These are phyloP conservation scores for Oegoconia quadripuncta DNA, from an alignment of 2,888 invertebrate genomes.

Conservation along the genomic window DNA sequence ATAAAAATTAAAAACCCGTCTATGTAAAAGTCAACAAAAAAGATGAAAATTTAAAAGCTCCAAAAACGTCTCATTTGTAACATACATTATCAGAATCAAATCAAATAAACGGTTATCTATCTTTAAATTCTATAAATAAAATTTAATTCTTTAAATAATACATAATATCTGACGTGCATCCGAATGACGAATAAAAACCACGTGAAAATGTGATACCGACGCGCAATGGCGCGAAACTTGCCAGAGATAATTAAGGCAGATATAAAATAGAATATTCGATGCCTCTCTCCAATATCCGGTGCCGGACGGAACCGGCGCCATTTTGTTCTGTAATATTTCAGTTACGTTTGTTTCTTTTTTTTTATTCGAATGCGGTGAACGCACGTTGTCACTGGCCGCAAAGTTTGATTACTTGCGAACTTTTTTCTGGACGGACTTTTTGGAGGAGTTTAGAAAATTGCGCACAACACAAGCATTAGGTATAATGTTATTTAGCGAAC, in stretches of 20 bases:
- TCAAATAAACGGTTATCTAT: too few species aligned
- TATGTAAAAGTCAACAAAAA: too few species aligned
- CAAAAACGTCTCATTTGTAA: too few species aligned
- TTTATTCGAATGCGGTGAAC: conserved; percentile 15
- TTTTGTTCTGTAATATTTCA: conserved; percentile 48
- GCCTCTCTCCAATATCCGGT: conserved; percentile 57
- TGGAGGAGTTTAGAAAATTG: conserved; percentile 1
- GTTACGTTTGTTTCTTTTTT: conserved; percentile 29
- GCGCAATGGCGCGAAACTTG: conserved; percentile 51
- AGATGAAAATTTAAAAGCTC: too few species aligned
- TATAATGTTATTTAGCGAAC: too few species aligned
- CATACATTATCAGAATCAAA: too few species aligned
- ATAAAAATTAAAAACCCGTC: too few species aligned
- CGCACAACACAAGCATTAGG: too few species aligned
- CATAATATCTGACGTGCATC: background rate
- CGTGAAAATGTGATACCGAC: conserved; percentile 22
- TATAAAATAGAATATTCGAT: conserved; percentile 69
- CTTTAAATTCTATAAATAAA: too few species aligned
- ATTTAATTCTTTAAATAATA: background rate
- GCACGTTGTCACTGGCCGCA: conserved; percentile 8
- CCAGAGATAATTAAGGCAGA: conserved; percentile 69
- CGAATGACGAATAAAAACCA: conserved; percentile 3
- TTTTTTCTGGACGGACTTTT: conserved; percentile 6
- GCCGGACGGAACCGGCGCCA: conserved; percentile 43
- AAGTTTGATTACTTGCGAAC: conserved; percentile 15